Conservation (phyloP, 2,888 invertebrate species). For the Deroplatys truncata region DNA sequence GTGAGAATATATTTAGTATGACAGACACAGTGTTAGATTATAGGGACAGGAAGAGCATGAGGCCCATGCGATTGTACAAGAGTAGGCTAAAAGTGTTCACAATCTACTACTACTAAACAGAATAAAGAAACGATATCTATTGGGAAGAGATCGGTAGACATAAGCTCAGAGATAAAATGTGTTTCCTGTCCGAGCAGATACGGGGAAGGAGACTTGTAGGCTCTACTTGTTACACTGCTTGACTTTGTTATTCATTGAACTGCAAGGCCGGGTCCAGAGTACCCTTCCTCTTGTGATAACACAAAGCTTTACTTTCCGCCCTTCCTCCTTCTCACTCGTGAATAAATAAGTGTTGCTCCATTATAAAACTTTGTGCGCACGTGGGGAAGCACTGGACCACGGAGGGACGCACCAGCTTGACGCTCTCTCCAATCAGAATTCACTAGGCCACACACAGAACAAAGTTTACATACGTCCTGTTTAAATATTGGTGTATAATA, state of each 20-base stretch:
- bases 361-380: not conserved
- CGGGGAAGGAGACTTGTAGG: not conserved
- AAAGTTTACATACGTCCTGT: too few relatives aligned
- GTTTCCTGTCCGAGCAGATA: not conserved
- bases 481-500: too few relatives aligned
- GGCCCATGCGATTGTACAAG: too few relatives aligned
- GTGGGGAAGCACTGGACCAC: not conserved
- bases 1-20: too few relatives aligned
- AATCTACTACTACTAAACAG: too few relatives aligned
- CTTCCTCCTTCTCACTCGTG: not conserved
- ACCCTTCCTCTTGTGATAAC: not conserved
- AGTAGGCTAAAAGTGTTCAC: too few relatives aligned
- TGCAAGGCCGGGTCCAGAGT: not conserved
- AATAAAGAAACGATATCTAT: too few relatives aligned
- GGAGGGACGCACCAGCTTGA: not conserved
- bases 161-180: not conserved
- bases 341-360: not conserved
- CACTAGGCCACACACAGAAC: too few relatives aligned
- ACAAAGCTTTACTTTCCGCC: not conserved
- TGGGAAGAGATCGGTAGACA: too few relatives aligned
- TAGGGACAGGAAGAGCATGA: too few relatives aligned
- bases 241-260: not conserved
- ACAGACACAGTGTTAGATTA: too few relatives aligned
- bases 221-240: not conserved
- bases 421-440: not conserved